Base-by-base conservation (phyloP, 2,888 invertebrate species). In the Hoplodrina blanda region DNA sequence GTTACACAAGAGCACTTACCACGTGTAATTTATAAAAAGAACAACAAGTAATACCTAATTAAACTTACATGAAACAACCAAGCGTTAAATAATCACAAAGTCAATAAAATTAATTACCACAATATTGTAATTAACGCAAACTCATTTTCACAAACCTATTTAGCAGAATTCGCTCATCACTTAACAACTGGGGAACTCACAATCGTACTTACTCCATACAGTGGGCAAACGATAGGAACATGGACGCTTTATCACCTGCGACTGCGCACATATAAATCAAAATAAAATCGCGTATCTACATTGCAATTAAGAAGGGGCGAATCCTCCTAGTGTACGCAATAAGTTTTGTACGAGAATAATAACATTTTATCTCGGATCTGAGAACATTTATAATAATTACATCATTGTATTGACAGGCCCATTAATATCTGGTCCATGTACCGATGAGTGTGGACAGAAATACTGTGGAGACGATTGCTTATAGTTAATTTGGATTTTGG, bases 311-410 rank as follows among this genome's bases (percentile, higher is more conserved):
- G 88, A 89, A 77, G 80, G 70, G 80, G 90, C 84, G 88, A 91
- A 90, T 91, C 89, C 87, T 87, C 80, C 85, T 88, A 85, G 86
- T 81, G 84, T 86, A 87, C 85, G 87, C 90, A 90, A 89, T 93
- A 91, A 91, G 89, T 90, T 87, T 81, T 64, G 73, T 70, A 81
- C 85, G 88, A 88, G 91, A 92, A 92, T 92, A 94, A 91, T 87
- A 85, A 82, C 82, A 91, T 93, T 93, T 94, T 91, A 94, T 93
- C 91, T 90, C 75, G 74, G 82, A 91, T 92, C 90, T 81, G 76
- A 78, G 91, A 89, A 89, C 94, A 93, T 94, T 94, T 94, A 94
- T 94, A 92, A 94, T 94, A 94, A 94, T 94, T 93, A 93, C 93
- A 93, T 93, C 91, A 91, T 87, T 88, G 86, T 90, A 94, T 93